These are phyloP conservation scores for Etheostoma spectabile DNA, from an alignment of 2,113 vertebrate species.

Conservation along the genomic window DNA sequence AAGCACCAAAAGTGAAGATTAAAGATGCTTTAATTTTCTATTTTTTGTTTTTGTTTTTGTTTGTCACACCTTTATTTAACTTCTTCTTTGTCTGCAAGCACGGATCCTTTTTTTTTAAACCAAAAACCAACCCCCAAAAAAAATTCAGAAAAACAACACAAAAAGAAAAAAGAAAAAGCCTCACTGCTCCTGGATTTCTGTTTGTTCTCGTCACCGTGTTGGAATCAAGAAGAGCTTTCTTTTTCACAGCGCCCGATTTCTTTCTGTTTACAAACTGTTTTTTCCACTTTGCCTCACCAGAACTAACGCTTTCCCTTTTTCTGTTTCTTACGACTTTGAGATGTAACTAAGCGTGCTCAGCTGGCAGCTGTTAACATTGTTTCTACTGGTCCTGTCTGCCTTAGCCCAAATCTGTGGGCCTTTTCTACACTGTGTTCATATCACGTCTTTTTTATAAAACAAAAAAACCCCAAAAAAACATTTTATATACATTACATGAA, in stretches of 20 bases:
- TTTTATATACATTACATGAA: slow-evolving; percentile 37
- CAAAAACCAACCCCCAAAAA: slow-evolving; percentile 59
- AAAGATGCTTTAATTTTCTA: slow-evolving; percentile 53
- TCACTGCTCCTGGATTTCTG: slow-evolving; percentile 39
- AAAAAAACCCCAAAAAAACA: slow-evolving; percentile 25
- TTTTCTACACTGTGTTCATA: slow-evolving; percentile 80
- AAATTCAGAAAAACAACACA: slow-evolving; percentile 36
- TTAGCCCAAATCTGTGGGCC: slow-evolving; percentile 74
- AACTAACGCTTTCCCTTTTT: slow-evolving; percentile 2
- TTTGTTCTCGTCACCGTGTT: slow-evolving; percentile 5
- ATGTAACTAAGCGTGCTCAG: slow-evolving; percentile 29
- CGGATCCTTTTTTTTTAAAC: slow-evolving; percentile 80
- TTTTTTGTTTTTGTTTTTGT: slow-evolving; percentile 52
- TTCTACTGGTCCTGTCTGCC: slow-evolving; percentile 60
- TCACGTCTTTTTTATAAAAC: slow-evolving; percentile 37
- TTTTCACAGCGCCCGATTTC: slow-evolving; percentile 57
- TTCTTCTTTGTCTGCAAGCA: slow-evolving; percentile 85
- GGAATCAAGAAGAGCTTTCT: slow-evolving; percentile 45
- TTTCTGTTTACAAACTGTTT: slow-evolving; percentile 81
- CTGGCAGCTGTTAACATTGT: slow-evolving; percentile 78
- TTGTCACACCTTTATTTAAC: slow-evolving; percentile 70
- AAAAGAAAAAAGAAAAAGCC: slow-evolving; percentile 54
- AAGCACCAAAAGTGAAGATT: slow-evolving; percentile 67
- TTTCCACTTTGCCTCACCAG: background rate
- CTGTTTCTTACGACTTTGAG: background rate